Evolutionary conservation across 2,888 invertebrate genomes (phyloP).

Genomic region (Mallateleia sp.): DNA sequence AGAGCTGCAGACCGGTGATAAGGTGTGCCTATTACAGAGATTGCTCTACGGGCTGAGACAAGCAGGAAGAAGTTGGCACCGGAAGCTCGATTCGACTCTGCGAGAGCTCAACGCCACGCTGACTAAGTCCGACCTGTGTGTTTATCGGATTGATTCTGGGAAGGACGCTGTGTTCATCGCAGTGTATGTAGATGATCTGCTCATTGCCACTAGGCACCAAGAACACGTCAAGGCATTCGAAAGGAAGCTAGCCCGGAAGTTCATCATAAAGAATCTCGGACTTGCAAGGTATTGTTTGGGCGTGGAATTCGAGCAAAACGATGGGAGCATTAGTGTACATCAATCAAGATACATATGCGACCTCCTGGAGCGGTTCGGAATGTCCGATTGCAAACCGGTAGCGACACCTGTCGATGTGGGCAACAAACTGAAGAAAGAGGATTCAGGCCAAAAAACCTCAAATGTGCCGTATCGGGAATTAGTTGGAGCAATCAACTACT

Average conservation of each 20-base stretch:
- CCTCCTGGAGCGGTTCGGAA: neutral
- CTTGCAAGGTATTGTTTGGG: neutral
- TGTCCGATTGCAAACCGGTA: conserved; percentile 5
- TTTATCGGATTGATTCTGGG: neutral
- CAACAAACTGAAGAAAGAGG: neutral
- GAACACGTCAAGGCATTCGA: neutral
- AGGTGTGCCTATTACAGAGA: neutral
- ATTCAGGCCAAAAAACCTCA: neutral
- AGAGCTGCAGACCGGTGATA: neutral
- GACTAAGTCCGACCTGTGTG: neutral
- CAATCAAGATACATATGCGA: conserved; percentile 1
- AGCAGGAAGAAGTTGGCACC: neutral
- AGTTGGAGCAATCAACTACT: conserved; percentile 4
- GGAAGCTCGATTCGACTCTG: neutral
- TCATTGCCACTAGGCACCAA: neutral
- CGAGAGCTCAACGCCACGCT: neutral
- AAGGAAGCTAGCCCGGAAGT: neutral
- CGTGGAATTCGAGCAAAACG: neutral
- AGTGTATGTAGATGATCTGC: neutral
- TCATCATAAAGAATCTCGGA: neutral
- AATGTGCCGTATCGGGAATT: conserved; percentile 8
- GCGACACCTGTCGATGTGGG: neutral
- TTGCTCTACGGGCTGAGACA: conserved; percentile 1
- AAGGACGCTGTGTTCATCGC: neutral
- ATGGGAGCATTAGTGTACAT: neutral